phyloP scores from a whole-genome alignment of 1,140 invertebrate genomes.

The Littorina saxatilis region DNA sequence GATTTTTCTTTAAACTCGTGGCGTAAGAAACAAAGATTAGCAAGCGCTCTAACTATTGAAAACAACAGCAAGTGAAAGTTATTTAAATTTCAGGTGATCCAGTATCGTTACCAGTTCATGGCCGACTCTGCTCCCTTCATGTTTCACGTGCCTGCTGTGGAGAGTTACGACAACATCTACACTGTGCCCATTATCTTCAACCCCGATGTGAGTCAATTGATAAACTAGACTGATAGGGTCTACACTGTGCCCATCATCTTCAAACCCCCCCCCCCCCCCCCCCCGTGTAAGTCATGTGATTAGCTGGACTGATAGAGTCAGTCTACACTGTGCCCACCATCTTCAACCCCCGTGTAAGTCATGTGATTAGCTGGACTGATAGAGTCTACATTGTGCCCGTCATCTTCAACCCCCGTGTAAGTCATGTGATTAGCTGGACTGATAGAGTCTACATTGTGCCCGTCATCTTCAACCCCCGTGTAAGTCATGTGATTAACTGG shows the following conservation, averaged over 20 bases:
- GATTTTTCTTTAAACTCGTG: no score
- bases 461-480: no score
- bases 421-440: no score
- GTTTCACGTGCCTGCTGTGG: constrained; percentile 19
- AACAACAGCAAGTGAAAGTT: no score
- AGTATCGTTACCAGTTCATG: constrained; percentile 13
- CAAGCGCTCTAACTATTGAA: no score
- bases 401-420: constrained; percentile 20
- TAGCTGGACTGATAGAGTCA: not conserved
- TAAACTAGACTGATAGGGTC: no score
- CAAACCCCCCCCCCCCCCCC: not conserved
- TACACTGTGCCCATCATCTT: no score
- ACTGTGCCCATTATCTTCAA: constrained; percentile 37
- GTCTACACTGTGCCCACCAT: no score
- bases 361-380: not conserved
- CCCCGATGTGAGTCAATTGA: not conserved
- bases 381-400: constrained; percentile 23
- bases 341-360: no score
- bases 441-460: no score
- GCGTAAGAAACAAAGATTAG: no score
- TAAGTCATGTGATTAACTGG: not conserved
- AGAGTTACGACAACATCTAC: constrained; percentile 19
- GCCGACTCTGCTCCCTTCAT: constrained; percentile 29
- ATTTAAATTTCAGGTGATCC: constrained; percentile 26
- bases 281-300: not conserved